Base-by-base conservation (phyloP, 2,113 vertebrate genomes). In the Falcunculus frontatus region DNA sequence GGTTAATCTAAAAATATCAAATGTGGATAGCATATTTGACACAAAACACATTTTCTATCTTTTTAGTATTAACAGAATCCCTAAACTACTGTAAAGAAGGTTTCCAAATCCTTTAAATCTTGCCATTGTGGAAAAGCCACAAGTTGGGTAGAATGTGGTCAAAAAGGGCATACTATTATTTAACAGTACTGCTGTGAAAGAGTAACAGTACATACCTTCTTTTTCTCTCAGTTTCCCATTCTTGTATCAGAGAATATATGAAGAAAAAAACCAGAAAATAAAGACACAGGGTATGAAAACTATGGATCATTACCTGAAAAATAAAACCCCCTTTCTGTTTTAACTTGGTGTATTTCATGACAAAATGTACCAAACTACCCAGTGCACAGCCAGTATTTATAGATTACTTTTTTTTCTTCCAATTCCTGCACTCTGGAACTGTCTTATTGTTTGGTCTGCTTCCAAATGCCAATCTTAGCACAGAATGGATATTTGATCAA, bases 1-100 rank as follows among this genome's bases (percentile, higher is more conserved):
- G 16, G 41, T 72, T 87, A 65, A 75, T 94, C 55, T 88, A 67
- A 75, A 75, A 87, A 52, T 73, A 92, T 79, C 25, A 75, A 50
- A 55, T 1, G 0, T 26, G 8, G 25, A 7, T 20, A 50, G 7
- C 13, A 32, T 49, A 62, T 79, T 77, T 73, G 57, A 33, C 39
- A 78, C 17, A 93, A 94, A 87, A 33, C 33, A 52, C 6, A 50
- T 4, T 37, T 87, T 81, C 49, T 84, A 20, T 42, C 41, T 60
- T 82, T 86, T 90, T 73, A 27, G 23, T 63, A 35, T 93, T 78
- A 72, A 49, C 18, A 49, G 39, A 79, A 70, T 50, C 18, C 33
- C 19, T 67, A n/a, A 85, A 62, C 23, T 49, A 42, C 6, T 11
- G 8, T 30, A 21, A 4, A 72, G 69, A 64, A 82, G 12, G 11